Conservation (phyloP, 2,888 invertebrate genomes). For the Eupithecia insigniata region DNA sequence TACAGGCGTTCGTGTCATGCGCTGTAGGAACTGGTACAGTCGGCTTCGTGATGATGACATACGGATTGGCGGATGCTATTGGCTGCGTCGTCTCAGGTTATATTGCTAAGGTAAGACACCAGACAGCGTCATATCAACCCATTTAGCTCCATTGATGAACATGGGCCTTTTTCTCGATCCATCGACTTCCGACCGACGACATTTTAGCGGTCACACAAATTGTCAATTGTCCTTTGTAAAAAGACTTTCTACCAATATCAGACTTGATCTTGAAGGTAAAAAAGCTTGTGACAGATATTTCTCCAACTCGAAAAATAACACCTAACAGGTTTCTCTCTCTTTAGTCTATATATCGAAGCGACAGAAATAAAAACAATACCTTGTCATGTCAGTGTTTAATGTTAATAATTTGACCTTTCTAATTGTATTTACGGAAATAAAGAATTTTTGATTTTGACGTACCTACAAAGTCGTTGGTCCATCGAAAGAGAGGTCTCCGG, state of each 20-base stretch:
- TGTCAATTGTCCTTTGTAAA: no score
- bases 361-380: no score
- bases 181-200: neutral
- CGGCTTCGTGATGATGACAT: conserved; percentile 88
- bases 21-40: conserved; percentile 86
- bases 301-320: no score
- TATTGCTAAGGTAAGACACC: conserved; percentile 45
- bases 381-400: no score
- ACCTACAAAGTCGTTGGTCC: neutral
- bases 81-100: conserved; percentile 81
- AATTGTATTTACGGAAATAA: no score
- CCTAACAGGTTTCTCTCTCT: no score
- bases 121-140: neutral
- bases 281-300: no score
- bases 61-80: conserved; percentile 85
- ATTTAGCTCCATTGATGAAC: neutral
- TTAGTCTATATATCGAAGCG: no score
- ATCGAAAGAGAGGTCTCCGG: neutral
- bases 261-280: no score
- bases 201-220: neutral
- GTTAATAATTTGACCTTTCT: no score
- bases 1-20: conserved; percentile 84
- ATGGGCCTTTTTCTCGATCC: neutral
- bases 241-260: no score
- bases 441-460: no score